Base-by-base conservation (phyloP, 2,797 vertebrate species). In the Varecia variegata region DNA sequence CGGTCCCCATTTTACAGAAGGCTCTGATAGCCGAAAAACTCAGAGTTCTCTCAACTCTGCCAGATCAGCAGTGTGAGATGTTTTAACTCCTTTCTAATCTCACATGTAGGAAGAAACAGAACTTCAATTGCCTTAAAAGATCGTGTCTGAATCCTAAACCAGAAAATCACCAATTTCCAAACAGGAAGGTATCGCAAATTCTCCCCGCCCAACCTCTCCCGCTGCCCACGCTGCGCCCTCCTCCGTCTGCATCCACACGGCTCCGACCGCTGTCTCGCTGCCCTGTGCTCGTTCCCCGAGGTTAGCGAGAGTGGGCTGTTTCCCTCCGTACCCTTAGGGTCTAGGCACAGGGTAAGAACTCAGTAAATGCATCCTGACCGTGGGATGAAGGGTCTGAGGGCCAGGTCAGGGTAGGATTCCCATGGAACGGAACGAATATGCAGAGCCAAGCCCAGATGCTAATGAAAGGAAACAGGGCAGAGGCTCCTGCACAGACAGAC, bases 181-280 rank as follows among this genome's bases (percentile, higher is more conserved):
- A 54, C 43, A 38, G 27, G 38, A 32, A 74, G 47, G 9, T 14
- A 45, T 54, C 21, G 14, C 8, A 0, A 67, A 67, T 9, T 62
- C 35, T 81, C 9, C n/a, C 32, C 18, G 2, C 6, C 20, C 65
- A 60, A 5, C n/a, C 43, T 76, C 50, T 67, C 20, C 43, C 20
- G 20, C 11, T 7, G 4, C 52, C 7, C 5, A 40, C 12, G 35
- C 35, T 30, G 23, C 21, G n/a, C 77, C 27, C 9, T 60, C 14
- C 30, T 84, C 38, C 13, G 2, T 45, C 54, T 45, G 0, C 4
- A 12, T 0, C 60, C 35, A 1, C 0, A 1, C 1, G 45, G 10
- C 40, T 35, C 47, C 17, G 56, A 45, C n/a, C n/a, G 45, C 32
- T 35, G 11, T 25, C 30, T 3, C 6, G 9, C 45, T 47, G 73